Evolutionary conservation across 1,140 invertebrate species (phyloP), one percentile per base, ranked within the genome.

Genomic region (Aethina tumida): DNA sequence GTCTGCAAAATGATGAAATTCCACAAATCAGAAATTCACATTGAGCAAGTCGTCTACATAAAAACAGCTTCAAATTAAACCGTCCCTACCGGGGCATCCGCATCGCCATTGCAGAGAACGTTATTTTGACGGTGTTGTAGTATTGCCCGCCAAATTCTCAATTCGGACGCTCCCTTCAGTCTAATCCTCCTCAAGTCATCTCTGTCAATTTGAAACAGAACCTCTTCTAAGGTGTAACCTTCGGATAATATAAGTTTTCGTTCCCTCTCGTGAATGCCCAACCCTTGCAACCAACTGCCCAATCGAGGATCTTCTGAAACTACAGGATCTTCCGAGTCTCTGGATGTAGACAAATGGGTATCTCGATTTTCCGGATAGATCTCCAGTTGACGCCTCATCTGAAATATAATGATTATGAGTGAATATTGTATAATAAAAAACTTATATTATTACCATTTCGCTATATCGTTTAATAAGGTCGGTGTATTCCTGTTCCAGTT

Each of bases 181-280:
- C 75, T 72, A 27, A 91, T 53, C 54, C 72, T 71, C 30, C 74
- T 68, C 29, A 93, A 58, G 65, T 93, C 89, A 43, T 87, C 77
- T 51, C 81, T 69, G 1, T 72, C 78, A 41, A 88, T 69, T 45
- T 80, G 73, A 42, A 74, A 70, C 22, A 89, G 61, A 16, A 93
- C 62, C 63, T 92, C 85, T 33, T 81, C 73, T 46, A 86, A 70
- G 6, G 74, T 81, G 56, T 85, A 91, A 42, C 85, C 77, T 59
- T 91, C 82, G 33, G 68, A 56, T 12, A 79, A 50, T 53, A 92
- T 75, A 51, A 66, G 71, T 38, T 74, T 65, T 28, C 75, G 70
- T 13, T 74, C 69, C 18, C 52, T 54, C 39, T 69, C 62, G 53
- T 79, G 70, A 22, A 81, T 53, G 18, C 69, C 65, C 25, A 78